These are phyloP conservation scores for Lytechinus variegatus DNA, from an alignment of 35 echinoderm and acorn worm species.

Conservation along the genomic window DNA sequence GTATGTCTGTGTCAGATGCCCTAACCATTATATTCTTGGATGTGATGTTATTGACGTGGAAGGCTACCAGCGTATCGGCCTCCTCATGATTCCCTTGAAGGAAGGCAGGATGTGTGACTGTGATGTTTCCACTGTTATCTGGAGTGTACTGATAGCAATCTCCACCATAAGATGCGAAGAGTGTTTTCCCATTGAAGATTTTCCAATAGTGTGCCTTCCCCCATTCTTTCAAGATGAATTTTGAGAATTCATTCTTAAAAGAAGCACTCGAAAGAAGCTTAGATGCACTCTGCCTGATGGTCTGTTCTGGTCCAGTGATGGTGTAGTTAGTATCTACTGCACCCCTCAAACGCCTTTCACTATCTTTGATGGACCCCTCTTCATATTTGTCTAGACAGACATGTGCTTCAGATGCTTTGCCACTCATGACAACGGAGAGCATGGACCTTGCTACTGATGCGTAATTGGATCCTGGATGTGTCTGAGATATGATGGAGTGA, in stretches of 20 bases:
- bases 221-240: conserved; percentile 71
- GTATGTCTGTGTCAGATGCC: conserved; percentile 77
- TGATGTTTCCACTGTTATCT: conserved; percentile 38
- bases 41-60: conserved; percentile 59
- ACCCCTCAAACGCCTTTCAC: conserved; percentile 60
- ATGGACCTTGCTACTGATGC: conserved; percentile 55
- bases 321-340: conserved; percentile 53
- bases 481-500: conserved; percentile 53
- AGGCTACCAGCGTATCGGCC: conserved; percentile 72
- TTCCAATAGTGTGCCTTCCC: conserved; percentile 60
- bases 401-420: conserved; percentile 58
- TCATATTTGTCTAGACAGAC: conserved; percentile 64
- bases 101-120: conserved; percentile 50
- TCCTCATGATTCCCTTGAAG: conserved; percentile 84
- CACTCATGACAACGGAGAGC: conserved; percentile 42
- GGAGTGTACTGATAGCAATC: conserved; percentile 67
- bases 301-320: conserved; percentile 67
- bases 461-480: neutral
- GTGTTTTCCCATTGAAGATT: conserved; percentile 62
- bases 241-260: conserved; percentile 64
- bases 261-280: conserved; percentile 45
- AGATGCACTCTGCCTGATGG: conserved; percentile 46
- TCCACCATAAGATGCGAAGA: conserved; percentile 69
- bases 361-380: conserved; percentile 54
- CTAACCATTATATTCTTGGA: conserved; percentile 59